phyloP scores from a whole-genome alignment of 2,888 invertebrate species.

The Lottia gigantea region DNA sequence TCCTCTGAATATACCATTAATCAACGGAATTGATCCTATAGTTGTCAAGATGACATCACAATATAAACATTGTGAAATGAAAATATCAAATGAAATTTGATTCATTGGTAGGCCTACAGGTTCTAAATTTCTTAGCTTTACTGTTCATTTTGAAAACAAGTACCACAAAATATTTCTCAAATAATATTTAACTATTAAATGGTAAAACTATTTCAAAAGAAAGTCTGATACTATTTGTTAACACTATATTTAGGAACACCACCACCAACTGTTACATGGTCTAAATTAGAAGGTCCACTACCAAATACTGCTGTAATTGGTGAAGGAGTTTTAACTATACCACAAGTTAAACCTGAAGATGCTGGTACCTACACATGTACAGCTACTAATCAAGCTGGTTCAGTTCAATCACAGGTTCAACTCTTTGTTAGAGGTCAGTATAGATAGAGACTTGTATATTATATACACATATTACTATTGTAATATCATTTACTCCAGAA shows the following conservation, averaged over 20 bases:
- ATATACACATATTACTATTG: background rate
- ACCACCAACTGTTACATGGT: constrained; percentile 73
- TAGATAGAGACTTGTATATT: background rate
- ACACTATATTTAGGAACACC: constrained; percentile 41
- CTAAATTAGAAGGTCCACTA: constrained; percentile 70
- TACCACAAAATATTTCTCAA: too few relatives aligned
- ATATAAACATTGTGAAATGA: too few relatives aligned
- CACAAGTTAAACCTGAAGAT: constrained; percentile 74
- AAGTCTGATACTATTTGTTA: too few relatives aligned
- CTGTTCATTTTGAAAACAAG: too few relatives aligned
- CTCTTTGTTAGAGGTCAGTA: constrained; percentile 55
- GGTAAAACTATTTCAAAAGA: too few relatives aligned
- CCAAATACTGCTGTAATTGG: constrained; percentile 66
- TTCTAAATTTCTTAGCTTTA: too few relatives aligned
- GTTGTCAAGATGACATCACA: too few relatives aligned
- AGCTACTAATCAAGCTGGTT: constrained; percentile 72
- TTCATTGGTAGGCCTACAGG: too few relatives aligned
- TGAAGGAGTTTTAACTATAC: constrained; percentile 74
- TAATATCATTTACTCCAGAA: background rate
- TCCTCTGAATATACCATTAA: too few relatives aligned
- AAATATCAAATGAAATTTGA: too few relatives aligned
- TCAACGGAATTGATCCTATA: too few relatives aligned
- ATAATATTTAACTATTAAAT: too few relatives aligned
- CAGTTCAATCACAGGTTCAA: constrained; percentile 73
- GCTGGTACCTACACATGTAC: constrained; percentile 79